Base-by-base conservation (phyloP, 2,888 invertebrate genomes). In the Malthinus flaveolus region DNA sequence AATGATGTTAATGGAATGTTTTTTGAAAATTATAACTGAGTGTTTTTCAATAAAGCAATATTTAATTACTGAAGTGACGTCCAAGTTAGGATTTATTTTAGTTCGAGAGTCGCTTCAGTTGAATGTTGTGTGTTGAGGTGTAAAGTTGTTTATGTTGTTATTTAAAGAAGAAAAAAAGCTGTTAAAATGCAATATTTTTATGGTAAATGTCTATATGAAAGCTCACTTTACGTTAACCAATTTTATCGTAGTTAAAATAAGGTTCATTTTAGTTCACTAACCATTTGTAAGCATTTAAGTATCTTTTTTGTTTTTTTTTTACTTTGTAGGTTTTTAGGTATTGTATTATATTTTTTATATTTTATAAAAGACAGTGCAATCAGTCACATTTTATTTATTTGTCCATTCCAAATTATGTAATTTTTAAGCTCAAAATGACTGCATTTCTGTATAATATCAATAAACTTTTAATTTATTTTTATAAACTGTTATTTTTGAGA, bases 361-460 rank as follows among this genome's bases (percentile, higher is more conserved):
- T 59, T 55, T 52, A 37, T 59, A 51, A 55, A 56, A 59, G 56
- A 59, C 55, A 59, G 54, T 59, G 59, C 59, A 59, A 59, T 59
- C 55, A 48, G 56, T 59, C 59, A 48, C 64, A 54, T 56, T 64
- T 61, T 64, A 65, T 66, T 66, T 65, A 66, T 68, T 56, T 52
- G 46, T 65, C 62, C 70, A 70, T 72, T 72, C 71, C 70, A 69
- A 69, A 69, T 65, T 70, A 63, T 61, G 31, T 62, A 62, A 23
- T 47, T 62, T 60, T 64, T 65, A 66, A 66, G 68, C 70, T 70
- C 69, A 71, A 71, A 23, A 68, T 65, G 68, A 68, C 68, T 67
- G 70, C 70, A 71, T 71, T 72, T 69, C 68, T 66, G 50, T 59
- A 57, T n/a, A n/a, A n/a, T 57, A 53, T 62, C 53, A 56, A 52